These are phyloP conservation scores for Cecropterus lyciades DNA, from an alignment of 1,140 invertebrate genomes.

Conservation along the genomic window DNA sequence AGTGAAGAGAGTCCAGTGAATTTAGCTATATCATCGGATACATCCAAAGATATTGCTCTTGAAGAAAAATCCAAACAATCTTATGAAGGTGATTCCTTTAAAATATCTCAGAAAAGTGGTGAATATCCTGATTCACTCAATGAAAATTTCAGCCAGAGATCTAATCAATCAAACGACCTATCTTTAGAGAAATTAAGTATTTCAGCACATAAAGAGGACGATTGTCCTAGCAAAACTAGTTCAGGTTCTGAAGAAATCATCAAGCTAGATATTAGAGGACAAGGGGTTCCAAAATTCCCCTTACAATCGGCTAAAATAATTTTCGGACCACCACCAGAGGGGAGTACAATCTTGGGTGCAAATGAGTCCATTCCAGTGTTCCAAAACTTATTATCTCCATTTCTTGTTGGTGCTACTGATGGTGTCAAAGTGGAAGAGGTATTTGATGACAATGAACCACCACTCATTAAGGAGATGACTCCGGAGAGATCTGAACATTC, in stretches of 20 bases:
- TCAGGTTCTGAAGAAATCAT: slow-evolving; percentile 80
- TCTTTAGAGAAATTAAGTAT: slow-evolving; percentile 41
- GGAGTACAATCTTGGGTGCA: slow-evolving; percentile 53
- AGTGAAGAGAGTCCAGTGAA: slow-evolving; percentile 75
- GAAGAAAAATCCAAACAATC: slow-evolving; percentile 44
- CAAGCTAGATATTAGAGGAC: slow-evolving; percentile 79
- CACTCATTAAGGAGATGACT: slow-evolving; percentile 16
- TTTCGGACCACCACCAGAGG: slow-evolving; percentile 73
- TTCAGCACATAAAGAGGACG: slow-evolving; percentile 38
- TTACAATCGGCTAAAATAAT: slow-evolving; percentile 70
- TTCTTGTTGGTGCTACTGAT: slow-evolving; percentile 59
- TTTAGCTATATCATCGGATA: slow-evolving; percentile 64
- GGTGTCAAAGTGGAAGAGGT: slow-evolving; percentile 63
- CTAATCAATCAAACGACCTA: slow-evolving; percentile 38
- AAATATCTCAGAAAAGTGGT: slow-evolving; percentile 62
- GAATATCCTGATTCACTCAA: slow-evolving; percentile 72
- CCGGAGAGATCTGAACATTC: slow-evolving; percentile 44
- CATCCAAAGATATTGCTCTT: slow-evolving; percentile 54
- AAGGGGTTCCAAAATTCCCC: slow-evolving; percentile 65
- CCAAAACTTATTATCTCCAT: slow-evolving; percentile 68
- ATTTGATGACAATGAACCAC: slow-evolving; percentile 49
- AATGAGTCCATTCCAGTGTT: slow-evolving; percentile 63
- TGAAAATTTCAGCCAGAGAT: slow-evolving; percentile 52
- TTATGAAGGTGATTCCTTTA: slow-evolving; percentile 39
- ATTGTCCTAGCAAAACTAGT: slow-evolving; percentile 48